These are phyloP conservation scores for Troides oblongomaculatus DNA, from an alignment of 2,888 invertebrate genomes.

Conservation along the genomic window DNA sequence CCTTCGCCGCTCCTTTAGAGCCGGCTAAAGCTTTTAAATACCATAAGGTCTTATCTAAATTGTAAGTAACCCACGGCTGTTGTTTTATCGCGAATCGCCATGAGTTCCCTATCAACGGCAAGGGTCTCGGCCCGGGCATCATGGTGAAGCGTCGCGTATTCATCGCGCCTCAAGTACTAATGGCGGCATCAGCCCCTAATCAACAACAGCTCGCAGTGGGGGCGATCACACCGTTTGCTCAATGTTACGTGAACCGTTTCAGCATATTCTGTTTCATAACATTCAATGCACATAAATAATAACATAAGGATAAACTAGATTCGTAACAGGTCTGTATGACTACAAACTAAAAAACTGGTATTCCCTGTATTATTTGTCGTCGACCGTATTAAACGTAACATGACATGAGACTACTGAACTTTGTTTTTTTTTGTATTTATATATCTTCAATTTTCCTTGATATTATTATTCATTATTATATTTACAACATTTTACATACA, in stretches of 20 bases:
- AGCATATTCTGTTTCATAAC: conserved; percentile 36
- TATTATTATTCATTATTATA: no score
- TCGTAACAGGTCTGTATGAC: background rate
- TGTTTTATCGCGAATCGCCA: conserved; percentile 86
- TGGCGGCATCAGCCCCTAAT: conserved; percentile 57
- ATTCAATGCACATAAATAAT: conserved; percentile 26
- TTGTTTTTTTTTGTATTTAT: no score
- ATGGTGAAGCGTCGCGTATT: conserved; percentile 79
- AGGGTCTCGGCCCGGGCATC: conserved; percentile 87
- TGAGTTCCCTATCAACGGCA: conserved; percentile 88
- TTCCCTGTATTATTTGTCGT: background rate
- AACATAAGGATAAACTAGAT: background rate
- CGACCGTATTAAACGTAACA: background rate
- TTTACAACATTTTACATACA: no score
- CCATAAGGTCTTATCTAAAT: conserved; percentile 75
- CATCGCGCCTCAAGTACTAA: conserved; percentile 62
- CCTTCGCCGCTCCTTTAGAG: conserved; percentile 79
- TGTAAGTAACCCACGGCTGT: conserved; percentile 75
- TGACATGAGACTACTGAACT: background rate
- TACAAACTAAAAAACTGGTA: background rate
- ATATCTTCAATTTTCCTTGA: no score
- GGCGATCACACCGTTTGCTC: conserved; percentile 43
- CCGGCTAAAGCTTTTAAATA: conserved; percentile 72
- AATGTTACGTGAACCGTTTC: conserved; percentile 57
- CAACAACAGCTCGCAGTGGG: conserved; percentile 52